These are phyloP conservation scores for Petrosia ficiformis DNA, from an alignment of 37 sponge, comb jelly and placozoan genomes.

Conservation along the genomic window DNA sequence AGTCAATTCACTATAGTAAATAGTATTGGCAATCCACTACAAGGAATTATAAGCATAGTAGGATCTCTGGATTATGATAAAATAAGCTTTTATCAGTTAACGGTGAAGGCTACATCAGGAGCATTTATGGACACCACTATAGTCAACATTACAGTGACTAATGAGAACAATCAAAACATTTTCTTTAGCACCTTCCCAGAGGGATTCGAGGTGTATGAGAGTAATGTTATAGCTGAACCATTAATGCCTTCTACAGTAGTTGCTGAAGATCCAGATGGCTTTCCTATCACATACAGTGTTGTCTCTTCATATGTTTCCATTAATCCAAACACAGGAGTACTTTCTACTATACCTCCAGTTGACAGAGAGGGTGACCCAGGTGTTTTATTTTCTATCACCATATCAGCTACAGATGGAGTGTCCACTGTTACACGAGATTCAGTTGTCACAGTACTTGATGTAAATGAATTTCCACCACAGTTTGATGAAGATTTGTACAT, in stretches of 20 bases:
- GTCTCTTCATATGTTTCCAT: slow-evolving; percentile 32
- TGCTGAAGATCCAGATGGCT: slow-evolving; percentile 48
- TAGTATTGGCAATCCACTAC: slow-evolving; percentile 9
- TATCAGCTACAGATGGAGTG: slow-evolving; percentile 34
- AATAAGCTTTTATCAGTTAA: slow-evolving; percentile 6
- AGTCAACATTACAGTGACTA: not conserved
- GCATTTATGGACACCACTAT: not conserved
- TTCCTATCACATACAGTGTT: slow-evolving; percentile 22
- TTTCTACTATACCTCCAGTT: slow-evolving; percentile 19
- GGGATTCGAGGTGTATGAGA: slow-evolving; percentile 27
- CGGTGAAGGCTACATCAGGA: slow-evolving; percentile 20
- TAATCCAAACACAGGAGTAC: slow-evolving; percentile 29
- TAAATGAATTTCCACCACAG: slow-evolving; percentile 44
- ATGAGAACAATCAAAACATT: not conserved
- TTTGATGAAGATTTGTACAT: slow-evolving; percentile 23
- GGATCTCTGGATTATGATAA: slow-evolving; percentile 31
- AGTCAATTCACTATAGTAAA: slow-evolving; percentile 32
- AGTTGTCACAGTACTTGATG: slow-evolving; percentile 29
- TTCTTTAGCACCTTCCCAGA: slow-evolving; percentile 30
- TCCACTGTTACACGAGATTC: not conserved
- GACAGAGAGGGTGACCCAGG: slow-evolving; percentile 22
- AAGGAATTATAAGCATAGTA: slow-evolving; percentile 14
- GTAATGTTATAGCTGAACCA: slow-evolving; percentile 12
- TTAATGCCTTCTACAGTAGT: slow-evolving; percentile 23
- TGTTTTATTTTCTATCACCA: slow-evolving; percentile 2